phyloP scores from a whole-genome alignment of 2,797 vertebrate genomes.

The Amblyraja radiata region DNA sequence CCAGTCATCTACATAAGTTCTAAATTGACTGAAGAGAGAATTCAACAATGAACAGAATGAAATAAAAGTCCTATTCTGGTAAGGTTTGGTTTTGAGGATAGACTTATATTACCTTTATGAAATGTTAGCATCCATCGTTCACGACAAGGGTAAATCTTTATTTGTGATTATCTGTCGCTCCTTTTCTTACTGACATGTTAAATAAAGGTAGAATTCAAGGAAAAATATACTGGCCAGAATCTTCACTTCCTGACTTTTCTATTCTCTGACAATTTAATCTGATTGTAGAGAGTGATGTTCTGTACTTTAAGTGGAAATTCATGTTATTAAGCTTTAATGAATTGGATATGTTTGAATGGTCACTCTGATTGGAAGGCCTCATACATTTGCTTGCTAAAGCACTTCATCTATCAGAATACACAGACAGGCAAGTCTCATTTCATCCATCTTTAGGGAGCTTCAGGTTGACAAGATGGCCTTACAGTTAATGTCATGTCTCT shows the following conservation, averaged over 20 bases:
- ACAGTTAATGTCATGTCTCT: neutral
- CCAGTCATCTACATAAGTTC: no score
- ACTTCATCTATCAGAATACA: neutral
- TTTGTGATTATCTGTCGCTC: neutral
- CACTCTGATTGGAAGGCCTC: neutral
- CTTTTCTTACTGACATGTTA: neutral
- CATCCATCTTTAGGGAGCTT: neutral
- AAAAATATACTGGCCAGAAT: neutral
- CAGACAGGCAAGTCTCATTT: neutral
- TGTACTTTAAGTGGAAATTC: neutral
- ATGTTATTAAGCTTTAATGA: conserved; percentile 10
- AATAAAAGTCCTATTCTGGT: neutral
- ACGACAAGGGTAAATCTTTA: neutral
- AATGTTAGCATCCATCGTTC: neutral
- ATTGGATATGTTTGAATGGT: neutral
- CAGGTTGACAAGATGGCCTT: neutral
- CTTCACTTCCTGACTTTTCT: neutral
- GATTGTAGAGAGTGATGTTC: neutral
- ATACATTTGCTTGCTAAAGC: neutral
- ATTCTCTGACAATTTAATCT: neutral
- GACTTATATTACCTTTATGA: neutral
- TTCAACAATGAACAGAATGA: neutral
- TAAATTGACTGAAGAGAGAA: neutral
- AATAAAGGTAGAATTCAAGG: neutral
- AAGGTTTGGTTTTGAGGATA: neutral